Percentiles rank a stretch among this genome's conserved stretches.
Evolutionary conservation across 2,888 invertebrate genomes (phyloP).

Genomic region (Drosophila prostipennis): DNA sequence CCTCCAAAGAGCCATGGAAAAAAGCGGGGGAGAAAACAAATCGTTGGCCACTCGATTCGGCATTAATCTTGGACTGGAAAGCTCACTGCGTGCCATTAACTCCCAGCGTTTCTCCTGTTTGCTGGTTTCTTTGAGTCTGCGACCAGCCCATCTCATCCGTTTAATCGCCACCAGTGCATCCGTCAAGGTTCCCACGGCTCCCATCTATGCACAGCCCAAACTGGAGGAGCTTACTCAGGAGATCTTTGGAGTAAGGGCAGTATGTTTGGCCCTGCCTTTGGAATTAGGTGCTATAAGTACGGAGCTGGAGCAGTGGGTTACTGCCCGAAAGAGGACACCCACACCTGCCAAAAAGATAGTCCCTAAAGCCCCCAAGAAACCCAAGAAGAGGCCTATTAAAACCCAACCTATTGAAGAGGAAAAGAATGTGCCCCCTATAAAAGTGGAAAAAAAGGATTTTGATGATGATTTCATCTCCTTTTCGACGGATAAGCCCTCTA

Average conservation of each 20-base stretch:
- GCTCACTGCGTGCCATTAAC: slow-evolving; percentile 74
- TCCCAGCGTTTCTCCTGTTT: slow-evolving; percentile 65
- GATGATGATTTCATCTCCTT: slow-evolving; percentile 74
- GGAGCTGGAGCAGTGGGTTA: slow-evolving; percentile 66
- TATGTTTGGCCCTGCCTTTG: slow-evolving; percentile 64
- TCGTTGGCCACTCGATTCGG: slow-evolving; percentile 52
- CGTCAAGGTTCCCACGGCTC: slow-evolving; percentile 58
- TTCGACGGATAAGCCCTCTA: slow-evolving; percentile 1
- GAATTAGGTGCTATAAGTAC: slow-evolving; percentile 43
- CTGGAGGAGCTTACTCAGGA: slow-evolving; percentile 68
- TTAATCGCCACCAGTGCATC: slow-evolving; percentile 71
- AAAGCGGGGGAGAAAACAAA: slow-evolving; percentile 35
- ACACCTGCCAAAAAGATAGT: not conserved
- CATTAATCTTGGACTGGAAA: slow-evolving; percentile 74
- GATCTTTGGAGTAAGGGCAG: slow-evolving; percentile 70
- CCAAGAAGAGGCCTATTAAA: not conserved
- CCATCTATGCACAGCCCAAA: slow-evolving; percentile 73
- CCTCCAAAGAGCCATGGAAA: slow-evolving; percentile 41
- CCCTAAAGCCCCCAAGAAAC: slow-evolving; percentile 15
- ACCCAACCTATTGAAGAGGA: not conserved
- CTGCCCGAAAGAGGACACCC: slow-evolving; percentile 18
- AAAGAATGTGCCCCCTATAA: not conserved
- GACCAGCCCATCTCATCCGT: slow-evolving; percentile 69
- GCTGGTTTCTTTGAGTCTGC: slow-evolving; percentile 71
- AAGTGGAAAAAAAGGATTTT: slow-evolving; percentile 37